Conservation (phyloP, 2,797 vertebrate species). For the Cuculus canorus region DNA sequence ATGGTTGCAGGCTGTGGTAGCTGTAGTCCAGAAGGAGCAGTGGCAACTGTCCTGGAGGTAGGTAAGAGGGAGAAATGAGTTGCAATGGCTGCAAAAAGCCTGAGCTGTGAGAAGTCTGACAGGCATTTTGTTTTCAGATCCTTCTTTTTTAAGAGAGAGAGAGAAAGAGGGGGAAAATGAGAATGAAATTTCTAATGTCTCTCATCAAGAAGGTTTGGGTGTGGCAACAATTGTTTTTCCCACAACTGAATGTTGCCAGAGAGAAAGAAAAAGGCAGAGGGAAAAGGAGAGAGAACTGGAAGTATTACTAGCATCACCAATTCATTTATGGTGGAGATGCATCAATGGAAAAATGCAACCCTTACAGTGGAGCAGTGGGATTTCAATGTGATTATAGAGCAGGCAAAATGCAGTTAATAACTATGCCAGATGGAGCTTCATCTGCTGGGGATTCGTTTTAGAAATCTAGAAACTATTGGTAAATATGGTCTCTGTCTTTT, state of each 20-base stretch:
- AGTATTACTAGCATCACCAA: background rate
- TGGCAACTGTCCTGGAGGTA: background rate
- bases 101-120: background rate
- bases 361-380: background rate
- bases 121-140: background rate
- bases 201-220: background rate
- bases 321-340: background rate
- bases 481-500: slow-evolving; percentile 41
- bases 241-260: background rate
- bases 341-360: background rate
- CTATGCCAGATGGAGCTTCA: slow-evolving; percentile 31
- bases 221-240: background rate
- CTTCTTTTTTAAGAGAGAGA: background rate
- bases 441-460: background rate
- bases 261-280: background rate
- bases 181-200: background rate
- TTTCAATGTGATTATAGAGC: background rate
- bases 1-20: fast-evolving
- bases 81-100: background rate
- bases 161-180: background rate
- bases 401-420: slow-evolving; percentile 15
- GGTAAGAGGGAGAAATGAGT: background rate
- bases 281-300: background rate
- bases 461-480: background rate
- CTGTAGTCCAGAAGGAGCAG: background rate